phyloP scores from a whole-genome alignment of 1,140 invertebrate genomes.

The Akabosia matsudoensis region DNA sequence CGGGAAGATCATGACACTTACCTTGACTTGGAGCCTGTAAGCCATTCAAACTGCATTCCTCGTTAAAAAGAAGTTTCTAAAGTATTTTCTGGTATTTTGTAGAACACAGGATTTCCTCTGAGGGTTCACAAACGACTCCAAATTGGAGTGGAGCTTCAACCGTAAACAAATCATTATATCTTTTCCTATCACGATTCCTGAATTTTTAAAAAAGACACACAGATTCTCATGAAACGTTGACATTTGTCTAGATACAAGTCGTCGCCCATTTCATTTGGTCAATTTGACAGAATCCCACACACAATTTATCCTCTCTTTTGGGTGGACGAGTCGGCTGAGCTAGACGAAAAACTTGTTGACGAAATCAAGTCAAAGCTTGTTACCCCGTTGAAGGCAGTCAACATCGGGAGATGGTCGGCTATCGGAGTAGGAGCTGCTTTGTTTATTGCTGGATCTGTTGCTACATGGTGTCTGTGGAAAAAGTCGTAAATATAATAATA shows the following conservation, averaged over 20 bases:
- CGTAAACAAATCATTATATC: neutral
- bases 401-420: slow-evolving; percentile 6
- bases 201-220: too few species aligned
- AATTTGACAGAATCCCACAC: neutral
- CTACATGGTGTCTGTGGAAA: too few species aligned
- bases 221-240: neutral
- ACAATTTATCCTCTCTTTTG: neutral
- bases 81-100: neutral
- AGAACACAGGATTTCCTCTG: slow-evolving; percentile 11
- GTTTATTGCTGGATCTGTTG: too few species aligned
- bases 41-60: neutral
- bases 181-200: too few species aligned
- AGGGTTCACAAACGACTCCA: neutral
- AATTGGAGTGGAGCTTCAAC: slow-evolving; percentile 7
- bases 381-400: neutral
- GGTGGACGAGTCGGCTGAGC: neutral
- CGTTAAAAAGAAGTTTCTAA: neutral
- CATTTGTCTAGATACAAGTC: neutral
- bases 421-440: too few species aligned
- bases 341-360: neutral
- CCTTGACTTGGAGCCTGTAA: slow-evolving; percentile 11
- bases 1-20: neutral
- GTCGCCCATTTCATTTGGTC: too few species aligned
- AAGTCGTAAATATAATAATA: too few species aligned
- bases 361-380: slow-evolving; percentile 6